Conservation (phyloP, 2,888 invertebrate species). For the Deroplatys truncata region DNA sequence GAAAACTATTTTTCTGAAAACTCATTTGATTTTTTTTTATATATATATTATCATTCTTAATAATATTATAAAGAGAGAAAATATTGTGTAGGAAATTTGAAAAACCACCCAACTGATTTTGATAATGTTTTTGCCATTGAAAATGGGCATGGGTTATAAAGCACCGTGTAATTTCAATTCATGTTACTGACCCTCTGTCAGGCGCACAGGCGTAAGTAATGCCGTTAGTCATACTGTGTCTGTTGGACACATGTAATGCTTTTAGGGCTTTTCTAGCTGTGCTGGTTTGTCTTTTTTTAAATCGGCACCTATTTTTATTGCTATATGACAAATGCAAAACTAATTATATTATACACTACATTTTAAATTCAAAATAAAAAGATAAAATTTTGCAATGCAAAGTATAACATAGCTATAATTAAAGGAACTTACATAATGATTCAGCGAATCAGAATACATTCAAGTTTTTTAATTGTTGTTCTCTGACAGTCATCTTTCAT, state of each 20-base stretch:
- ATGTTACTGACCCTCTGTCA: too few species aligned
- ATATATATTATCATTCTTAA: too few species aligned
- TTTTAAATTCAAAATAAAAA: background rate
- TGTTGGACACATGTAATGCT: background rate
- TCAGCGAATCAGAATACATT: background rate
- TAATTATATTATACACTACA: background rate
- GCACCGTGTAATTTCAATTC: too few species aligned
- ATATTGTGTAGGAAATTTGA: too few species aligned
- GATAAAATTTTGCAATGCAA: background rate
- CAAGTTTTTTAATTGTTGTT: background rate
- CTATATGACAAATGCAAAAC: background rate
- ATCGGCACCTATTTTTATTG: background rate
- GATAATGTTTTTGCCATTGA: too few species aligned
- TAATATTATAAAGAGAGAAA: too few species aligned
- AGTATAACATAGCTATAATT: background rate
- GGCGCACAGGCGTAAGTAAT: too few species aligned
- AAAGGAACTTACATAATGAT: background rate
- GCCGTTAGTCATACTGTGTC: background rate
- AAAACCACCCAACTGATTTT: too few species aligned
- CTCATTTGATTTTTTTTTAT: too few species aligned
- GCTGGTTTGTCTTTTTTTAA: background rate
- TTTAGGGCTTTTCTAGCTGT: background rate
- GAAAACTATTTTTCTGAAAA: too few species aligned
- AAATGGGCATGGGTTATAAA: too few species aligned
- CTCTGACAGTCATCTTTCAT: background rate